Base-by-base conservation (phyloP, 1,140 invertebrate genomes). In the Platorchestia sp. region DNA sequence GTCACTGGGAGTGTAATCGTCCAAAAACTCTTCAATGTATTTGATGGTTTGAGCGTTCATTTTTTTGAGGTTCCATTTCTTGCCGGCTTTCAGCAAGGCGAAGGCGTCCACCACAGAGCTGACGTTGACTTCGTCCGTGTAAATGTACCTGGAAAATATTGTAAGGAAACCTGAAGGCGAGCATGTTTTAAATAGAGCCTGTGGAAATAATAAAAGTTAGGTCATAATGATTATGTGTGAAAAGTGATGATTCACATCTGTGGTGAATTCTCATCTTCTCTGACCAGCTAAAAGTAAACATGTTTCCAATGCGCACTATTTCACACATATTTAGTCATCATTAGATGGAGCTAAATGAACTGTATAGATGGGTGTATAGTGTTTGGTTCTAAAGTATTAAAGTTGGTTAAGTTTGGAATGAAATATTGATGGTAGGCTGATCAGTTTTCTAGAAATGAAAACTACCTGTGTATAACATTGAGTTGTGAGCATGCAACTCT, bases 81-180 rank as follows among this genome's bases (percentile, higher is more conserved):
- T 95, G 86, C 95, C 96, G 40, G 96, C 95, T 53, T 95, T 87
- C 27, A 96, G 96, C 6, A 96, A 95, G 42, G 95, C 96, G 90
- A 96, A 96, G 36, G 96, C 96, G n/a, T 96, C 96, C 42, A 45
- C 96, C 89, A 96, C 96, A 44, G 95, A 95, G 44, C 91, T 87
- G 45, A 96, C 95, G 86, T 95, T 95, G n/a, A 96, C 95, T 41
- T 91, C 95, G 75, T 96, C 96, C 22, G 96, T 96, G 96, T 96
- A 96, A 45, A 96, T 96, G 95, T 96, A 96, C 90, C 96, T 96
- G 96, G 41, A 96, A 95, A 22, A 43, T 42, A 42, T 22, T 41
- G 42, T 43, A 42, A 75, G 59, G 27, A 1, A 3, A 36, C 1
- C 10, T 75, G 27, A 75, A 53, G n/a, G 40, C 45, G 47, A 51